phyloP scores from a whole-genome alignment of 2,113 vertebrate genomes.

The Strix uralensis region DNA sequence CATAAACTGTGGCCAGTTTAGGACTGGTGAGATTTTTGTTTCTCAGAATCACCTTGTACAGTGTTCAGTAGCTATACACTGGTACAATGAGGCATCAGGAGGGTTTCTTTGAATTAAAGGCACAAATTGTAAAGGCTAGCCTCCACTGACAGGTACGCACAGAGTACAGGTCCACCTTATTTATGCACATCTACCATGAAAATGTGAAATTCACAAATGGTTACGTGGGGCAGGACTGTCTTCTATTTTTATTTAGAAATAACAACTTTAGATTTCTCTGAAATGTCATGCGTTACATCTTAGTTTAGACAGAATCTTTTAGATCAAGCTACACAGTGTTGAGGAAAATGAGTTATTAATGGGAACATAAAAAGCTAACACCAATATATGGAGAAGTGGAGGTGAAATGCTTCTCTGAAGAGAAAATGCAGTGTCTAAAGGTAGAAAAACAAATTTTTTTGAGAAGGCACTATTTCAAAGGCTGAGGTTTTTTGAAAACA shows the following conservation, averaged over 20 bases:
- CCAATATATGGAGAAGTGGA: background rate
- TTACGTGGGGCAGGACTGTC: background rate
- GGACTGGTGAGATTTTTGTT: background rate
- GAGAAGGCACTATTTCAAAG: slow-evolving; percentile 65
- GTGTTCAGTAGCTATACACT: background rate
- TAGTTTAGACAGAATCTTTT: background rate
- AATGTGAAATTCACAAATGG: background rate
- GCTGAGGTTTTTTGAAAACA: slow-evolving; percentile 51
- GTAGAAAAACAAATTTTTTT: slow-evolving; percentile 34
- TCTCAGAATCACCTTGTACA: background rate
- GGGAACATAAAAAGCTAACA: background rate
- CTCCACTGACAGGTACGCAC: background rate
- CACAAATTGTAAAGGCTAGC: background rate
- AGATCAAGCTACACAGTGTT: background rate
- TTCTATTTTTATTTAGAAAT: background rate
- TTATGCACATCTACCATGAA: background rate
- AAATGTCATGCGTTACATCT: background rate
- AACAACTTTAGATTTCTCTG: background rate
- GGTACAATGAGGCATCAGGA: background rate
- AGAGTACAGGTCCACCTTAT: background rate
- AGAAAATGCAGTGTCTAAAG: slow-evolving; percentile 36
- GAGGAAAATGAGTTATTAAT: background rate
- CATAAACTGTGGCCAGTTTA: background rate
- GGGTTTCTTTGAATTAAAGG: background rate
- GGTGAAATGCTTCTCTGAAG: slow-evolving; percentile 33